Conservation (phyloP, 2,888 invertebrate genomes). For the Thumatha senex region DNA sequence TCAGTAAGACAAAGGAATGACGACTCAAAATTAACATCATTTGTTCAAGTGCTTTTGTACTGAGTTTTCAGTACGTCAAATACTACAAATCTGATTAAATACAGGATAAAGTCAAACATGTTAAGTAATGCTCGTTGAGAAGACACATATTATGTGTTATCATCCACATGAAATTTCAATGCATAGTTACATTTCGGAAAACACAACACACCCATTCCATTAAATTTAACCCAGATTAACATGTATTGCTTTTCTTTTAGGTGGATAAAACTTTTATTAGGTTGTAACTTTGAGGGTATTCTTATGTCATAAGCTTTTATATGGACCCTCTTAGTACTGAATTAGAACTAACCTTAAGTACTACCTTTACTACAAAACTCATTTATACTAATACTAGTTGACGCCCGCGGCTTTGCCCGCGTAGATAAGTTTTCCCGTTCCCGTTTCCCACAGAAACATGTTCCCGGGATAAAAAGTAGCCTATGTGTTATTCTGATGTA, state of each 20-base stretch:
- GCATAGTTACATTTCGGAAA: not conserved
- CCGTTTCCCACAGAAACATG: too few relatives aligned
- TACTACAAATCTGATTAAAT: slow-evolving; percentile 54
- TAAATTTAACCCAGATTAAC: not conserved
- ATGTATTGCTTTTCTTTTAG: not conserved
- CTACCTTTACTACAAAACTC: too few relatives aligned
- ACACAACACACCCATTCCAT: not conserved
- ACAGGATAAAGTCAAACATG: slow-evolving; percentile 26
- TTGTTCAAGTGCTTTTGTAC: slow-evolving; percentile 46
- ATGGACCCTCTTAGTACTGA: too few relatives aligned
- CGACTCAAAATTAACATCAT: slow-evolving; percentile 42
- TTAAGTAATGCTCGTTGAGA: slow-evolving; percentile 9
- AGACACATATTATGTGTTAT: slow-evolving; percentile 8
- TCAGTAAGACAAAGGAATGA: slow-evolving; percentile 22
- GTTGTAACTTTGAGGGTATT: too few relatives aligned
- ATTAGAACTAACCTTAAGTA: too few relatives aligned
- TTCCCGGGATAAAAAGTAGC: too few relatives aligned
- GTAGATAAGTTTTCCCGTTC: too few relatives aligned
- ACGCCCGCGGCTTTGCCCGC: too few relatives aligned
- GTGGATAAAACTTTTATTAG: not conserved
- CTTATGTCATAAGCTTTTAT: too few relatives aligned
- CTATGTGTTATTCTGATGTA: too few relatives aligned
- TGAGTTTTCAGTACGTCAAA: slow-evolving; percentile 53
- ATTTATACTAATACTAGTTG: too few relatives aligned
- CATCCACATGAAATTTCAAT: not conserved